Base-by-base conservation (phyloP, 2,113 vertebrate species). In the Tangachromis dhanisi region DNA sequence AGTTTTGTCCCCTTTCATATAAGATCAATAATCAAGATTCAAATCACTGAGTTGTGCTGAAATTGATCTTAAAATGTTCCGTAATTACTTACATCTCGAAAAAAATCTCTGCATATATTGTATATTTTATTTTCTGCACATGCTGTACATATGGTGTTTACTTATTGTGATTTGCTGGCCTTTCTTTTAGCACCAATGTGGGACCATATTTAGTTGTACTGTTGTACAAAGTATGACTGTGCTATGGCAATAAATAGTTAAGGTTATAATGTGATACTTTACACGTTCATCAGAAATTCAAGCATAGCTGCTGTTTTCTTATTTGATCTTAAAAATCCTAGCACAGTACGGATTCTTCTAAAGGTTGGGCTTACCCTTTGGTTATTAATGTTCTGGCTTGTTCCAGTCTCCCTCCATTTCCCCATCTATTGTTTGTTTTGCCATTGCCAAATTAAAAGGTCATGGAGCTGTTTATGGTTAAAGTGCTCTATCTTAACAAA, bases 401-500 rank as follows among this genome's bases (percentile, higher is more conserved):
- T 14, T 63, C 19, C 29, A 17, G 78, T 63, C 31, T 40, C 24
- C 59, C 35, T 78, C n/a, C 53, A 66, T 73, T 17, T 29, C 59
- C 53, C 17, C 29, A 35, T n/a, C 31, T 31, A 40, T 61, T 21
- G 29, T 85, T 88, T 91, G 76, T 89, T 90, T 87, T 90, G 49
- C 82, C 88, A 49, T 71, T 49, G 7, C 81, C 81, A 93, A 84
- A 85, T 89, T 35, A n/a, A 93, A 95, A 94, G 84, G 90, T 90
- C 90, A 87, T 83, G 79, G 49, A 90, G 49, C 83, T 90, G 78
- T 85, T 92, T 83, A 42, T 59, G 82, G 63, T 90, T 45, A 83
- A 29, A 51, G 10, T 51, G 42, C 24, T 84, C 81, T 89, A 26
- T 80, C 54, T 80, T 45, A 55, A 76, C 51, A 19, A 63, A 49